A percentile compares a stretch with the other conserved stretches of the same genome.
These are phyloP conservation scores for Thysanoteuthis rhombus DNA, from an alignment of 2,888 invertebrate genomes.

Conservation along the genomic window DNA sequence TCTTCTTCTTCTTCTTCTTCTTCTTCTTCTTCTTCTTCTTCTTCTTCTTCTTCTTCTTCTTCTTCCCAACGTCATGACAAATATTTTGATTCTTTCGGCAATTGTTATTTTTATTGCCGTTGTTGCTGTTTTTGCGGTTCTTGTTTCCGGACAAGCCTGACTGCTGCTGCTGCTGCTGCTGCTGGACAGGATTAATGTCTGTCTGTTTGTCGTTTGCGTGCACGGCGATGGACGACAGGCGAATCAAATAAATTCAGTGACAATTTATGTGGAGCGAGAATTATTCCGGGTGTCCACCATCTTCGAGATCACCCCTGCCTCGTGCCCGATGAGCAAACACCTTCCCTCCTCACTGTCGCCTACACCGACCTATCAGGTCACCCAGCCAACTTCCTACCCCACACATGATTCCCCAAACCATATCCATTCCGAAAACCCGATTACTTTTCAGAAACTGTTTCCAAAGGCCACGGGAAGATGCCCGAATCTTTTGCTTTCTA, in stretches of 20 bases:
- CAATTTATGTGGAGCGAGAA: constrained; percentile 12
- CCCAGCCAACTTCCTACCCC: too few relatives aligned
- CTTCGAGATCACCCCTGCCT: not conserved
- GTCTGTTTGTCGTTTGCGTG: not conserved
- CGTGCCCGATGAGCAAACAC: not conserved
- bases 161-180: not conserved
- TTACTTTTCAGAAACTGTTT: constrained; percentile 12
- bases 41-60: not conserved
- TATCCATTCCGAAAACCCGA: constrained; percentile 12
- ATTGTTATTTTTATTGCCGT: not conserved
- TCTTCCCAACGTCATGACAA: not conserved
- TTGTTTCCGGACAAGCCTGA: not conserved
- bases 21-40: not conserved
- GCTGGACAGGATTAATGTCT: not conserved
- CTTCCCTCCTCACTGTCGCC: too few relatives aligned
- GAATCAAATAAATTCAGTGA: not conserved
- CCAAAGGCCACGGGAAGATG: not conserved
- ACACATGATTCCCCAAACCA: not conserved
- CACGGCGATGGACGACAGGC: not conserved
- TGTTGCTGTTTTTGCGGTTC: not conserved
- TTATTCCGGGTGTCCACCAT: not conserved
- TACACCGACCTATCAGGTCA: not conserved
- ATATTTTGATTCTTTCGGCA: not conserved
- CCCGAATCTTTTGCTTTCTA: not conserved
- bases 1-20: not conserved